These are phyloP conservation scores for Malurus elegans DNA, from an alignment of 2,113 vertebrate species.

Conservation along the genomic window DNA sequence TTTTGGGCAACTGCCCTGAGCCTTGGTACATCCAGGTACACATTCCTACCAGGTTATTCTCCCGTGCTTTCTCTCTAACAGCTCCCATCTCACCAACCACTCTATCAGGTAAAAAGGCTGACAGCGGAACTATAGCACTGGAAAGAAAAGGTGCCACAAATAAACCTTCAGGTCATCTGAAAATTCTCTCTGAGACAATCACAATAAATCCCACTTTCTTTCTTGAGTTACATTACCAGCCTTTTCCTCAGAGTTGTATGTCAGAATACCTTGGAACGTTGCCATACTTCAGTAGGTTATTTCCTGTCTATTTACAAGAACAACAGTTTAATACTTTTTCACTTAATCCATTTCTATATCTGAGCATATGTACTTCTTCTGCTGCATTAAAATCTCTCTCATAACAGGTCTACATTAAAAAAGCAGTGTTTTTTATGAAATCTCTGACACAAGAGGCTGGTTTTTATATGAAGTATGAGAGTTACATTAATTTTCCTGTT, in stretches of 20 bases:
- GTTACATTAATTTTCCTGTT: background rate
- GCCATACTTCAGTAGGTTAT: background rate
- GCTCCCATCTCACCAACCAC: background rate
- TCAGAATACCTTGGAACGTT: background rate
- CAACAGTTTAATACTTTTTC: slow-evolving; percentile 22
- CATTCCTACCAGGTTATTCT: background rate
- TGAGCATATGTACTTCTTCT: slow-evolving; percentile 21
- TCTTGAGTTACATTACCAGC: background rate
- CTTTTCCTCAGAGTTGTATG: background rate
- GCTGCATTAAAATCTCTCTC: slow-evolving; percentile 10
- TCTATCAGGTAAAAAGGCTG: background rate
- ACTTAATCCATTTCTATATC: slow-evolving; percentile 2
- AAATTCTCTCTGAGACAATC: background rate
- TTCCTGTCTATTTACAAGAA: slow-evolving; percentile 22
- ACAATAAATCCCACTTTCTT: background rate
- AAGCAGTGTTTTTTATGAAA: background rate
- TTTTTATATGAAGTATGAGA: background rate
- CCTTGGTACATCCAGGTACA: background rate
- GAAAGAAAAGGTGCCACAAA: background rate
- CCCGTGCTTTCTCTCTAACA: background rate
- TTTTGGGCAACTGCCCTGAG: background rate
- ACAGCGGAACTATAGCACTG: background rate
- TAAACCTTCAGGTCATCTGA: background rate
- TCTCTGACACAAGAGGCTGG: background rate
- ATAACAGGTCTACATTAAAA: background rate